A percentile compares a stretch with the other conserved stretches of the same genome.
Evolutionary conservation across 2,888 invertebrate species (phyloP).

Genomic region (Tipula vernalis): DNA sequence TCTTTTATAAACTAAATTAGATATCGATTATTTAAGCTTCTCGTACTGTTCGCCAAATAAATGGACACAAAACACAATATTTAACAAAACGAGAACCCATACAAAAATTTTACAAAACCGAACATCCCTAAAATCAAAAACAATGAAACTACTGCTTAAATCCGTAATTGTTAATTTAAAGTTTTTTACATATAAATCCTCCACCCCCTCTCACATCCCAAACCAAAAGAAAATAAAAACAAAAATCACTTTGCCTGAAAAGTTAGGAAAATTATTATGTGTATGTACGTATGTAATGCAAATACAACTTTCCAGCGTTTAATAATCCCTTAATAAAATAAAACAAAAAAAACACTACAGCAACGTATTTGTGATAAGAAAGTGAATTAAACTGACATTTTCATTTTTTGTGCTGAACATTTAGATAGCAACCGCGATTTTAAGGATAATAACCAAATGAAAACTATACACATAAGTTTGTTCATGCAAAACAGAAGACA

Average conservation of each 20-base stretch:
- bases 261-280: background rate
- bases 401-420: background rate
- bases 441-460: background rate
- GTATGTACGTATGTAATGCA: background rate
- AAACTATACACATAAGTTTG: background rate
- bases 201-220: background rate
- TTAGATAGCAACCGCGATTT: background rate
- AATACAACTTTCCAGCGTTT: background rate
- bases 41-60: background rate
- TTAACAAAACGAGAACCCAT: background rate
- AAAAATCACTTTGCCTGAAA: background rate
- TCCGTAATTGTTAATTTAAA: background rate
- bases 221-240: background rate
- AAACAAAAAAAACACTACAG: background rate
- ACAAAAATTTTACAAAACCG: background rate
- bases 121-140: background rate
- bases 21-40: background rate
- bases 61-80: background rate
- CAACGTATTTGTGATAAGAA: background rate
- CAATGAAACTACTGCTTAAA: background rate
- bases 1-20: background rate
- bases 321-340: background rate
- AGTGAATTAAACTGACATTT: background rate
- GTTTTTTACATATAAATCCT: background rate
- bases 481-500: background rate